Evolutionary conservation across 2,113 vertebrate species (phyloP).

Genomic region (Misgurnus anguillicaudatus): DNA sequence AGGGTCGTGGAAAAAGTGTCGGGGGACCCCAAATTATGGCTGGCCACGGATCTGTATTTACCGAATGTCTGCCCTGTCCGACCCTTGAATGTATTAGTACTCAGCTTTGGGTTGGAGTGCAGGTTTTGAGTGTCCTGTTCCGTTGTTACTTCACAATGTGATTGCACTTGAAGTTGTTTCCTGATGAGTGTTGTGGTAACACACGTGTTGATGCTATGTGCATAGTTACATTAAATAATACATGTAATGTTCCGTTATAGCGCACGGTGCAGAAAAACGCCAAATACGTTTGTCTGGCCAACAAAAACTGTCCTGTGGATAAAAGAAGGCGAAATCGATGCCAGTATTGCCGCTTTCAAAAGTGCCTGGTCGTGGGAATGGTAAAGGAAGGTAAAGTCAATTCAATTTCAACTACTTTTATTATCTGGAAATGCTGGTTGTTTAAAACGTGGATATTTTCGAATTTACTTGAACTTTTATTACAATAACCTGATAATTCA

Average conservation of each 20-base stretch:
- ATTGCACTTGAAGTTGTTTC: constrained; percentile 39
- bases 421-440: no score
- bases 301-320: constrained; percentile 94
- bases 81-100: constrained; percentile 81
- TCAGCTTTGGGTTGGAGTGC: constrained; percentile 73
- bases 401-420: not conserved
- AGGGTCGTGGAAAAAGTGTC: constrained; percentile 64
- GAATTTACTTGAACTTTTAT: no score
- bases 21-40: constrained; percentile 91
- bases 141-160: constrained; percentile 65
- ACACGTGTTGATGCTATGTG: not conserved
- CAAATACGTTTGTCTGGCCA: constrained; percentile 93
- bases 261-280: constrained; percentile 97
- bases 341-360: constrained; percentile 93
- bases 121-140: constrained; percentile 65
- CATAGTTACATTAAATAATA: constrained; percentile 1
- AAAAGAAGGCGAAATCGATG: constrained; percentile 91
- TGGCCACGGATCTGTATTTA: constrained; percentile 94
- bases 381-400: constrained; percentile 92
- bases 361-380: constrained; percentile 94
- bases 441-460: no score
- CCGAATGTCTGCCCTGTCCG: constrained; percentile 79
- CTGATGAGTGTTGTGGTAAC: constrained; percentile 29
- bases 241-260: constrained; percentile 64
- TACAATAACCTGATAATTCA: no score